phyloP scores from a whole-genome alignment of 2,888 invertebrate species.

The Girardia tigrina region DNA sequence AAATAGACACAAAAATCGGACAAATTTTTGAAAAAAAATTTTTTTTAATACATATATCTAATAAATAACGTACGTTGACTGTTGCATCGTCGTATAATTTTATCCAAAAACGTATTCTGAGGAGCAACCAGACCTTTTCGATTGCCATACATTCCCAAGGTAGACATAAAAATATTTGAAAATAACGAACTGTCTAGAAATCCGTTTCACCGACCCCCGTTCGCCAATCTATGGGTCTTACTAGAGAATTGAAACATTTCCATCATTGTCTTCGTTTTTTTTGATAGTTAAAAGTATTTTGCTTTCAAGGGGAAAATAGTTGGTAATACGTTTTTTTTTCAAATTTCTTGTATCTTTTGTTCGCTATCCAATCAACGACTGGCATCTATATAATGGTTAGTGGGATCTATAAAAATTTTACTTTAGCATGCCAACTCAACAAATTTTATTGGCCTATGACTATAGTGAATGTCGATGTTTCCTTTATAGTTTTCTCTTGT shows the following conservation, averaged over 20 bases:
- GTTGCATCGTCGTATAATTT: constrained; percentile 92
- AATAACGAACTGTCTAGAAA: too few species aligned
- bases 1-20: too few species aligned
- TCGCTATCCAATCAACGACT: constrained; percentile 2
- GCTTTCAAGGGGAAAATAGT: neutral
- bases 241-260: too few species aligned
- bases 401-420: too few species aligned
- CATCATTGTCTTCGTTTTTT: too few species aligned
- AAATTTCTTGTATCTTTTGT: constrained; percentile 11
- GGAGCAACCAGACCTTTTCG: constrained; percentile 82
- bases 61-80: constrained; percentile 76
- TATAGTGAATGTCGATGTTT: neutral
- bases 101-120: constrained; percentile 98
- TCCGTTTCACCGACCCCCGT: too few species aligned
- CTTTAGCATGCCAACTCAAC: neutral
- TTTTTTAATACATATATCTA: too few species aligned
- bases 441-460: neutral
- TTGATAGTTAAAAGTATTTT: neutral
- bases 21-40: too few species aligned
- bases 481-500: neutral
- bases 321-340: constrained; percentile 9
- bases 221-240: too few species aligned
- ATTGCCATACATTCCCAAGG: constrained; percentile 44
- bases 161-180: neutral
- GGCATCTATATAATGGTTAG: neutral